Percentiles rank a stretch among this genome's conserved stretches.
These are phyloP conservation scores for Zaprionus bogoriensis DNA, from an alignment of 2,888 invertebrate genomes.

Conservation along the genomic window DNA sequence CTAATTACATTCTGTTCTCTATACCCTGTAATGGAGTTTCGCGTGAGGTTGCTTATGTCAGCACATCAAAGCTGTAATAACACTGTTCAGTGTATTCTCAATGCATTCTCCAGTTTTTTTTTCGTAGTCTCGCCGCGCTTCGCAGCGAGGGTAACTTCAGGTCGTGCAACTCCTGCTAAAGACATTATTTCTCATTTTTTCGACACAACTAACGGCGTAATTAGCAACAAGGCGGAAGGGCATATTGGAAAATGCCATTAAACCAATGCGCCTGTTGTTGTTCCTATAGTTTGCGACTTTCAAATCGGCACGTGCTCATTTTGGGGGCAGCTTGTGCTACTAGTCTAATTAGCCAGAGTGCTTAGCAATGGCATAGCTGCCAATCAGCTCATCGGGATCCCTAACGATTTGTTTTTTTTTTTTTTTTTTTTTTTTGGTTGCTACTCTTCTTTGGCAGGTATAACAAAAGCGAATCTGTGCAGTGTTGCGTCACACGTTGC, in stretches of 20 bases:
- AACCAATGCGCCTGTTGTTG: constrained; percentile 39
- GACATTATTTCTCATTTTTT: neutral
- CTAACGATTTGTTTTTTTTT: too few species aligned
- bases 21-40: constrained; percentile 3
- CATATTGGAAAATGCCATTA: constrained; percentile 48
- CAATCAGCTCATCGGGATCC: too few species aligned
- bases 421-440: too few species aligned
- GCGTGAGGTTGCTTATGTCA: neutral
- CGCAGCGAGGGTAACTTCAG: neutral
- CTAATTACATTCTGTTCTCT: constrained; percentile 50
- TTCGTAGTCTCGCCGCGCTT: too few species aligned
- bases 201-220: constrained; percentile 23
- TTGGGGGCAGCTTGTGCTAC: neutral
- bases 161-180: neutral
- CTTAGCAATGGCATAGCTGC: too few species aligned
- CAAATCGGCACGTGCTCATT: constrained; percentile 54
- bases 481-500: neutral
- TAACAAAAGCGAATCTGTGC: neutral
- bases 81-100: too few species aligned
- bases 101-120: too few species aligned
- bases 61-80: neutral
- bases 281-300: constrained; percentile 41
- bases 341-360: constrained; percentile 54
- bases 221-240: constrained; percentile 45
- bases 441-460: neutral